Base-by-base conservation (phyloP, 92 coral and sea anemone genomes). In the Siderastrea siderea region DNA sequence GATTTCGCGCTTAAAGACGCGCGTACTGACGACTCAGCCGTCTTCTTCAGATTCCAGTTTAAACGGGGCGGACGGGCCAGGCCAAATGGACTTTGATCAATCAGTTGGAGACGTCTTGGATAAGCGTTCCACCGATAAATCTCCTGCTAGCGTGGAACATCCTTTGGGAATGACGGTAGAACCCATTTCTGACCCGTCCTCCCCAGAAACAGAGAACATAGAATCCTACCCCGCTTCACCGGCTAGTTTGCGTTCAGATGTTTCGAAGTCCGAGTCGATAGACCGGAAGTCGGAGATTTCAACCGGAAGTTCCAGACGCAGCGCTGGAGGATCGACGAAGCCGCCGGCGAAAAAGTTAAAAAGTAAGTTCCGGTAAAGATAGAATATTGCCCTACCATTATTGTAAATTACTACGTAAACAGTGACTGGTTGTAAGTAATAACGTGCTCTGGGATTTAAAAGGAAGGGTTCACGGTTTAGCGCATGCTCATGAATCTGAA, bases 221-320 rank as follows among this genome's bases (percentile, higher is more conserved):
- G 96, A 94, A 46, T 91, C 96, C 9, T 89, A 72, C 14, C 91
- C 98, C 1, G 92, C 96, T 1, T 95, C 98, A 0, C 98, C 98
- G 3, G 83, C 84, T 3, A 95, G 98, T 84, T 63, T 92, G 14
- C 80, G 88, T 50, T 93, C 96, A 4, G 98, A 91, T 54, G 77
- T 88, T 13, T 95, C 96, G 5, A 77, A 81, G 57, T 47, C 90
- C 49, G 98, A 95, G 61, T 93, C 96, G 12, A 19, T 86, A 11
- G 96, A 93, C 51, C 88, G 73, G 63, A 90, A 88, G 57, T 93
- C 96, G 44, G 96, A 93, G 71, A 77, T 86, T n/a, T 93, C 96
- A 14, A 85, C 84, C 68, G 89, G 77, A 76, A 78, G 83, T 47
- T 85, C 89, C 3, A 63, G 74, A 47, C 75, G 83, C 13, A 76